These are phyloP conservation scores for Pluvialis apricaria DNA, from an alignment of 2,113 vertebrate genomes.

Conservation along the genomic window DNA sequence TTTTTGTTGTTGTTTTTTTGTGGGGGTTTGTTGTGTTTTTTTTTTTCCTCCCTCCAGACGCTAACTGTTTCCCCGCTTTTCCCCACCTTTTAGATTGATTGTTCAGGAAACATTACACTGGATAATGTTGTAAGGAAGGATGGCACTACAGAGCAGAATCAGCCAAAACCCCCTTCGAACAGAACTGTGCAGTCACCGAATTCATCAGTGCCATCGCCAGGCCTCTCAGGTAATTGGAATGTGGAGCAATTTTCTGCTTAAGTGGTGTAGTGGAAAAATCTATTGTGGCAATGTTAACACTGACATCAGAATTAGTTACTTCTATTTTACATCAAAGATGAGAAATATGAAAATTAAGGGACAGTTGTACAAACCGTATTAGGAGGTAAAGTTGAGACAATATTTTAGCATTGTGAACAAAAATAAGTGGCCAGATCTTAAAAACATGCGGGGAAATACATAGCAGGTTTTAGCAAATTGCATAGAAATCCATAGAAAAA, in stretches of 20 bases:
- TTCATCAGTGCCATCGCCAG: constrained; percentile 80
- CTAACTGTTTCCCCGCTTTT: background rate
- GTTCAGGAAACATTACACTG: constrained; percentile 75
- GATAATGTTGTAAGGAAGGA: constrained; percentile 73
- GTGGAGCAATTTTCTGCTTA: background rate
- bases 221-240: constrained; percentile 67
- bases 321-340: background rate
- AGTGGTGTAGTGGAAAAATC: background rate
- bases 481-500: background rate
- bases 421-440: background rate
- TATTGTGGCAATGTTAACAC: background rate
- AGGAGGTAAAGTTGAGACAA: background rate
- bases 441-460: background rate
- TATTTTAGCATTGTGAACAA: background rate
- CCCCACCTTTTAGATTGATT: constrained; percentile 74
- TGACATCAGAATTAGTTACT: background rate
- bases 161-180: constrained; percentile 69
- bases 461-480: background rate
- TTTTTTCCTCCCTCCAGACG: background rate
- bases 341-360: background rate
- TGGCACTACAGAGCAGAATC: constrained; percentile 57
- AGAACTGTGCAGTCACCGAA: constrained; percentile 81
- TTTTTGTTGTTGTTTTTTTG: background rate
- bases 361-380: background rate
- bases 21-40: background rate